phyloP scores from a whole-genome alignment of 1,140 invertebrate genomes.

The Cydia fagiglandana region DNA sequence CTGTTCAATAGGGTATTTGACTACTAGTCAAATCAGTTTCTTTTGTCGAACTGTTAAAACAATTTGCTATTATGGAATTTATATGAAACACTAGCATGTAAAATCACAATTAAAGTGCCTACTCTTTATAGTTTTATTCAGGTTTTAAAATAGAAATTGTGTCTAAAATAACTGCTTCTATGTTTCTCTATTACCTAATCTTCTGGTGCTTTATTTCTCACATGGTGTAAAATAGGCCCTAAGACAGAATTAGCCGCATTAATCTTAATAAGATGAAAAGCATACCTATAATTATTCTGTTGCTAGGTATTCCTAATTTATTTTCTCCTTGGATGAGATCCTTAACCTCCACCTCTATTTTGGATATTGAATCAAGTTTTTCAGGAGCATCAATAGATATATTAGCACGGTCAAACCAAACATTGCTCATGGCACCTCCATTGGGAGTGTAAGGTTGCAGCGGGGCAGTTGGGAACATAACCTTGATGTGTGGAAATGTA shows the following conservation, averaged over 20 bases:
- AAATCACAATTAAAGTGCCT: too few species aligned
- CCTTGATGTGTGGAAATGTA: slow-evolving; percentile 84
- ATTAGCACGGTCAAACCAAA: slow-evolving; percentile 85
- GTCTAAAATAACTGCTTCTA: too few species aligned
- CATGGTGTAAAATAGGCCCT: too few species aligned
- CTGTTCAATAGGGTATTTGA: not conserved
- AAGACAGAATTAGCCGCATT: too few species aligned
- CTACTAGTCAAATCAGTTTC: too few species aligned
- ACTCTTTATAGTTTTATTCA: too few species aligned
- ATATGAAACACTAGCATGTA: too few species aligned
- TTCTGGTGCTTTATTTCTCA: too few species aligned
- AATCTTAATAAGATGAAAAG: not conserved
- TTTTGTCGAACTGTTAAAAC: too few species aligned
- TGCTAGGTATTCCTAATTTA: slow-evolving; percentile 81
- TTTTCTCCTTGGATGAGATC: slow-evolving; percentile 83
- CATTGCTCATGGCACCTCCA: slow-evolving; percentile 81
- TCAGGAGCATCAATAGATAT: slow-evolving; percentile 82
- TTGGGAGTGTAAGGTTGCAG: slow-evolving; percentile 83
- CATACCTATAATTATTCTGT: slow-evolving; percentile 82
- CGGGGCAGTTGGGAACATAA: slow-evolving; percentile 86
- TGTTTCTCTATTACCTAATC: too few species aligned
- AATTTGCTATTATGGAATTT: too few species aligned
- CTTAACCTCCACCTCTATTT: slow-evolving; percentile 79
- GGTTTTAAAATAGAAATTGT: too few species aligned
- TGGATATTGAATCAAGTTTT: slow-evolving; percentile 80